A percentile compares a stretch with the other conserved stretches of the same genome.
Conservation (phyloP, 2,888 invertebrate genomes). For the Nemurella pictetii region DNA sequence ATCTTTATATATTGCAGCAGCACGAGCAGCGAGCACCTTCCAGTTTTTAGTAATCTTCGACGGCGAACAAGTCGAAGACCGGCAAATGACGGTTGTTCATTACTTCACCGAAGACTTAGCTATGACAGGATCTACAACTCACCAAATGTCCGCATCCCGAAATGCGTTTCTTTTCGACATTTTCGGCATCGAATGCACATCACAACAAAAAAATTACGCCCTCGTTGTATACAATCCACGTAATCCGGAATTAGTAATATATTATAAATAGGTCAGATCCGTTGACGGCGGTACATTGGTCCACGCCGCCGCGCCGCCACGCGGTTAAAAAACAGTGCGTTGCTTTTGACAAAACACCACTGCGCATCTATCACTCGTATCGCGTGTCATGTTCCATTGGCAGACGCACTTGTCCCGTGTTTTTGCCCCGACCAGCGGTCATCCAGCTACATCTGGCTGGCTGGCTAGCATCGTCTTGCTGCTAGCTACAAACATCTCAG, state of each 20-base stretch:
- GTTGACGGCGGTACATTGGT: neutral
- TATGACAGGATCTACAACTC: neutral
- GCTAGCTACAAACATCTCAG: neutral
- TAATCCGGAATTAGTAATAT: neutral
- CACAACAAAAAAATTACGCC: neutral
- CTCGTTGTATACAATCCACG: neutral
- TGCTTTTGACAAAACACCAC: neutral
- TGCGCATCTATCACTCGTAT: neutral
- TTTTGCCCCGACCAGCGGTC: neutral
- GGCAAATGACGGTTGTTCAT: neutral
- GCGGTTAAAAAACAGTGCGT: neutral
- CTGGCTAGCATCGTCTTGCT: too few relatives aligned
- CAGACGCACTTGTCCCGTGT: neutral
- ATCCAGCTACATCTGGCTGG: neutral
- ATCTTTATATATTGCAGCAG: neutral
- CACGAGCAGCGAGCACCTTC: neutral
- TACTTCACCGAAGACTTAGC: neutral
- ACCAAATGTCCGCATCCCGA: neutral
- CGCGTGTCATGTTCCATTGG: neutral
- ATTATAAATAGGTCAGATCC: neutral
- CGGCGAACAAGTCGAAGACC: neutral
- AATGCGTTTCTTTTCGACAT: neutral
- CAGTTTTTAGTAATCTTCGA: neutral
- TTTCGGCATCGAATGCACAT: neutral
- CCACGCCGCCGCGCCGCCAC: neutral